Base-by-base conservation (phyloP, 2,113 vertebrate genomes). In the Oreocharis arfaki region DNA sequence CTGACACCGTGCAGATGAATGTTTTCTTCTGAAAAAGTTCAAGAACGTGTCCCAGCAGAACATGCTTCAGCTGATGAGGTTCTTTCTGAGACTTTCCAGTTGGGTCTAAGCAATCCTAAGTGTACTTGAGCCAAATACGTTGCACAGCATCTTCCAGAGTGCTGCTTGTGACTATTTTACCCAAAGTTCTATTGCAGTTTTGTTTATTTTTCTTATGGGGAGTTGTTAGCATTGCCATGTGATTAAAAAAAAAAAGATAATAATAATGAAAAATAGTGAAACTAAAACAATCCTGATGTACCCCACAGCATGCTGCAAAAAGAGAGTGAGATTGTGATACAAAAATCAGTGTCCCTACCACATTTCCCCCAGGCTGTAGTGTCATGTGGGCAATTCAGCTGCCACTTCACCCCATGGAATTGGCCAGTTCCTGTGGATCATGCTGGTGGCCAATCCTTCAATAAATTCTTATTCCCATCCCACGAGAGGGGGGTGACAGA, bases 71-170 rank as follows among this genome's bases (percentile, higher is more conserved):
- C 87, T 82, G 76, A 13, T 80, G 83, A 95, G 84, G 75, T 78
- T 91, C 71, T 83, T 89, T 68, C 42, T 63, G 90, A 84, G 71
- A 67, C 68, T 75, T 91, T 20, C 64, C 79, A 67, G 13, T 64
- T 42, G 64, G 82, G 71, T 95, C 82, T 92, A 78, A 75, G 56
- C 37, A 95, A 49, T 94, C 93, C 90, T 75, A 94, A 95, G 95
- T 95, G 95, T 94, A 96, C 96, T 96, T 97, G 92, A 96, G 86
- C 93, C 86, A 96, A 91, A 91, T 32, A 35, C 0, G 33, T 83
- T 81, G 67, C 88, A 76, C 73, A 89, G 93, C 92, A 7, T 84
- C 10, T 68, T 79, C 50, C 26, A 14, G 73, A 52, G 28, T 95
- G 82, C 79, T 89, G 94, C 94, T 83, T 93, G 76, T 95, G 77